Percentiles rank a stretch among this genome's conserved stretches.
These are phyloP conservation scores for Acleris sparsana DNA, from an alignment of 2,888 invertebrate species.

Conservation along the genomic window DNA sequence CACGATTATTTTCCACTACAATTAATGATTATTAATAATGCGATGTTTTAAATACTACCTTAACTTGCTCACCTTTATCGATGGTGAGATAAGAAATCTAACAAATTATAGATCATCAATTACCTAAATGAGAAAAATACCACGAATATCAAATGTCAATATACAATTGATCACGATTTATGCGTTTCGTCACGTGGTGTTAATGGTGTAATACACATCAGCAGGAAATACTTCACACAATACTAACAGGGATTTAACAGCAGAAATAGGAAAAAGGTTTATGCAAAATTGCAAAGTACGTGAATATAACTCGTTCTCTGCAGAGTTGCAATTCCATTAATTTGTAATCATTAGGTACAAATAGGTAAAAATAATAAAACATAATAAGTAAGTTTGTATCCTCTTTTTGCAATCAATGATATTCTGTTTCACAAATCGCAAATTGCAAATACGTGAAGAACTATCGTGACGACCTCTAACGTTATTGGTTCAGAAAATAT, in stretches of 20 bases:
- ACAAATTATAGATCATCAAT: slow-evolving; percentile 14
- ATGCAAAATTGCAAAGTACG: too few species aligned
- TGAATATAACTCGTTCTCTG: too few species aligned
- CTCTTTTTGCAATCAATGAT: slow-evolving; percentile 18
- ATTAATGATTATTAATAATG: slow-evolving; percentile 34
- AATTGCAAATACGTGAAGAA: slow-evolving; percentile 34
- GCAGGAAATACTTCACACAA: not conserved
- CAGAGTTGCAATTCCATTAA: too few species aligned
- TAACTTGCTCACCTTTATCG: slow-evolving; percentile 30
- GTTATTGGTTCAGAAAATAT: slow-evolving; percentile 36
- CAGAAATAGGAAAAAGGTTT: too few species aligned
- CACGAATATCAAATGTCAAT: not conserved
- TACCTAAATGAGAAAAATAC: slow-evolving; percentile 8
- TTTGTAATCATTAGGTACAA: too few species aligned
- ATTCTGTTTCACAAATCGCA: slow-evolving; percentile 8
- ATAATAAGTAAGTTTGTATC: slow-evolving; percentile 6
- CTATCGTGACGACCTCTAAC: slow-evolving; percentile 34
- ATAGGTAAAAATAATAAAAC: not conserved
- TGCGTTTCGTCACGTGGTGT: not conserved
- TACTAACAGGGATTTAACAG: too few species aligned
- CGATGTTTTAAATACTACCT: slow-evolving; percentile 26
- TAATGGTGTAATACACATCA: not conserved
- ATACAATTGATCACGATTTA: not conserved
- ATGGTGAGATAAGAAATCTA: slow-evolving; percentile 14
- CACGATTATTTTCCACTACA: slow-evolving; percentile 30